Base-by-base conservation (phyloP, 2,113 vertebrate genomes). In the Rhinolophus ferrumequinum region DNA sequence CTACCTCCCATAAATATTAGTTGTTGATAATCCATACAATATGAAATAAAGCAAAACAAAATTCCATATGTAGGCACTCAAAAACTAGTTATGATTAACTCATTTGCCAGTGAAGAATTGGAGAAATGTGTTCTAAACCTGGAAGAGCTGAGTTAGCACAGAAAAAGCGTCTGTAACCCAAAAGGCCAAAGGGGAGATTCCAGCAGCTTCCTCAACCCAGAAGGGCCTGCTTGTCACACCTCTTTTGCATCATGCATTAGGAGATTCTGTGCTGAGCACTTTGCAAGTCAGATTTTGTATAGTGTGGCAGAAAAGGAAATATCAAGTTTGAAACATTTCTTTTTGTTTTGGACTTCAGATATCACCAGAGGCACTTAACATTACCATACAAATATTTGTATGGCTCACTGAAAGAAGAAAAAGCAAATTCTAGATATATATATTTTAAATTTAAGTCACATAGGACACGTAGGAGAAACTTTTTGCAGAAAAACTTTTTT, bases 361-460 rank as follows among this genome's bases (percentile, higher is more conserved):
- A 47, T 24, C 22, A 58, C 24, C 12, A 56, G 52, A 90, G 28
- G 30, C n/a, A 60, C 50, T 90, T 87, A 79, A 35, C 85, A 44
- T 56, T 67, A 52, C 26, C 22, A 33, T 16, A 33, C 11, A 94
- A n/a, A 35, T 16, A 83, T 87, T 47, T 69, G 24, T 60, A 33
- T 33, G 24, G 26, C 26, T 95, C 6, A 7, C 15, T 83, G 60
- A 9, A 50, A 90, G 52, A 50, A 85, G 38, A 64, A 12, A 26
- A 67, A 58, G 30, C 8, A 66, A 81, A 76, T 54, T 72, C 33
- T 64, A 92, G 28, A 70, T 70, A 88, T 41, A 73, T 4, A 85
- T 41, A 56, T 90, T 94, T 76, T 8, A 64, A 89, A 35, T 47
- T 90, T 93, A 30, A 90, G n/a, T 90, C 50, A 88, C 41, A 54